A percentile compares a stretch with the other conserved stretches of the same genome.
phyloP scores from a whole-genome alignment of 2,888 invertebrate species.

The Chloroclysta siterata region DNA sequence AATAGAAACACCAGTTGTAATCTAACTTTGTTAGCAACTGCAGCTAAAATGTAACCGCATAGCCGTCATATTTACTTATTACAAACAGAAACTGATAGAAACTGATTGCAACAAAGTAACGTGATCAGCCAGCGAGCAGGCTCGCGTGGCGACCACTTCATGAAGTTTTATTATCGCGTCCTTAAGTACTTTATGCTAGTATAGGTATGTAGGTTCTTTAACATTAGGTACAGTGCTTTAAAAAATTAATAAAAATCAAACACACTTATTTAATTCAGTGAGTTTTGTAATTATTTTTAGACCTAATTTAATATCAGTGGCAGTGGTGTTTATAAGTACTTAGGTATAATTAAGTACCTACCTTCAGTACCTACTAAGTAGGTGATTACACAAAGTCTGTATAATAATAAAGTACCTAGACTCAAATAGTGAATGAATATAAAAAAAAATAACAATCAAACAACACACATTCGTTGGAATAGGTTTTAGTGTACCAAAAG shows the following conservation, averaged over 20 bases:
- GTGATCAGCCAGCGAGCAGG: no score
- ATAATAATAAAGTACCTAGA: not conserved
- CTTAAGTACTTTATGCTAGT: no score
- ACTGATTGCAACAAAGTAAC: no score
- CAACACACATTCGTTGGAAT: not conserved
- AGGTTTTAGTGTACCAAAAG: not conserved
- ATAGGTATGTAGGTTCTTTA: no score
- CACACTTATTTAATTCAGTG: not conserved
- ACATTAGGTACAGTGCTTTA: no score
- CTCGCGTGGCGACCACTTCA: no score
- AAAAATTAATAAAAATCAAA: not conserved
- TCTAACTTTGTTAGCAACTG: no score
- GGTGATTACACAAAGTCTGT: not conserved
- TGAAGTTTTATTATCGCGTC: no score
- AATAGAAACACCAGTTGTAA: no score
- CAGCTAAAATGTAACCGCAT: no score
- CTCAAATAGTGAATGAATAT: not conserved
- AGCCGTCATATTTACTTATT: no score
- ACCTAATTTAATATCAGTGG: constrained; percentile 6
- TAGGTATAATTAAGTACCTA: not conserved
- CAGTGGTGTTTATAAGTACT: constrained; percentile 1
- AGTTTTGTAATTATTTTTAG: constrained; percentile 3
- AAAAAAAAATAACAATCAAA: not conserved
- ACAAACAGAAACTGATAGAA: no score
- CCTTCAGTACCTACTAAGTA: not conserved